Evolutionary conservation across 2,113 vertebrate species (phyloP).

Genomic region (Isichthys henryi): DNA sequence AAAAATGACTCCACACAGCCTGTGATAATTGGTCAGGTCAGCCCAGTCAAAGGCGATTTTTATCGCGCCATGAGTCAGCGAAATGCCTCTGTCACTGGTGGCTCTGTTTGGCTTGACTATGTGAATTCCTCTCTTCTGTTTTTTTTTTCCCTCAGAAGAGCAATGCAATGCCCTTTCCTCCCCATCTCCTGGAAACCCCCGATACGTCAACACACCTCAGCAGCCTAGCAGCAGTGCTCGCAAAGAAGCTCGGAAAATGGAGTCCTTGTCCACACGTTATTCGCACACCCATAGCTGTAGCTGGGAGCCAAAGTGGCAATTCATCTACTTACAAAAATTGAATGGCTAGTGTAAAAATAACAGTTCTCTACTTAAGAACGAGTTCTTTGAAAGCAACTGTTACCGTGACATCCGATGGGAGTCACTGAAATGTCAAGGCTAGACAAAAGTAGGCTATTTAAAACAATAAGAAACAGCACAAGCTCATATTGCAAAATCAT

Average conservation of each 20-base stretch:
- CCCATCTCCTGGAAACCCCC: not conserved
- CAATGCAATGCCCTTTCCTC: not conserved
- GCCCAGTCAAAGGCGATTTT: not conserved
- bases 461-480: not conserved
- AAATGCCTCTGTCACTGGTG: not conserved
- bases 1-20: not conserved
- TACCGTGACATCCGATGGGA: not conserved
- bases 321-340: not conserved
- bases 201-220: not conserved
- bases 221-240: not conserved
- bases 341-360: not conserved
- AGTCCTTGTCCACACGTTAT: not conserved
- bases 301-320: not conserved
- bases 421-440: not conserved
- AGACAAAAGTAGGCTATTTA: not conserved
- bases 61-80: not conserved
- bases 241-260: not conserved
- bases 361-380: not conserved
- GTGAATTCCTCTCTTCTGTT: not conserved
- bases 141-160: not conserved
- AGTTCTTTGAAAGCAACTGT: not conserved
- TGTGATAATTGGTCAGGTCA: not conserved
- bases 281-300: not conserved
- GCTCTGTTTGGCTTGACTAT: not conserved
- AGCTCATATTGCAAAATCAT: not conserved